A percentile compares a stretch with the other conserved stretches of the same genome.
These are phyloP conservation scores for Grallaria varia DNA, from an alignment of 2,113 vertebrate genomes.

Conservation along the genomic window DNA sequence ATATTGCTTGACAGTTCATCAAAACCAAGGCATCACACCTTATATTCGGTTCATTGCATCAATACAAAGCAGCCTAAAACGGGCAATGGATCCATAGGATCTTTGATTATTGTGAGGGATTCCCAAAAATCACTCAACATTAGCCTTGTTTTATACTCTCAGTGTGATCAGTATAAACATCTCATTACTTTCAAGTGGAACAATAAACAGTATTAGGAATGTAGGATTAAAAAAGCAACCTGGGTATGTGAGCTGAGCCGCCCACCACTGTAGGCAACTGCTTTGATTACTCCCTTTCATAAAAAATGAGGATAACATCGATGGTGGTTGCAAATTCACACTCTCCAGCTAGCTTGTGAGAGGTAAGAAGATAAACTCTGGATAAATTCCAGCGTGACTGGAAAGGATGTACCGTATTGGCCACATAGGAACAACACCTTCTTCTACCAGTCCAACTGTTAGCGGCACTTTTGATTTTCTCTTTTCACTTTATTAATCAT, in stretches of 20 bases:
- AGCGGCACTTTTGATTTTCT: not conserved
- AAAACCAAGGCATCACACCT: constrained; percentile 23
- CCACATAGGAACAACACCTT: not conserved
- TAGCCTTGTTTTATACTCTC: not conserved
- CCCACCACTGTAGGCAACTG: not conserved
- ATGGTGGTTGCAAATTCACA: not conserved
- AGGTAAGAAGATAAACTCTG: not conserved
- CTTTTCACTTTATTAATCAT: not conserved
- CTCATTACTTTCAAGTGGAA: not conserved
- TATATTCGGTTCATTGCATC: not conserved
- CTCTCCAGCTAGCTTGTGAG: not conserved
- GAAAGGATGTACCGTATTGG: not conserved
- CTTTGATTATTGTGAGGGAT: constrained; percentile 47
- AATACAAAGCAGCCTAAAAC: not conserved
- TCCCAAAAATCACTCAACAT: constrained; percentile 30
- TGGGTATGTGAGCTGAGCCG: not conserved
- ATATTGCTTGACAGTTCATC: constrained; percentile 36
- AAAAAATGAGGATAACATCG: not conserved
- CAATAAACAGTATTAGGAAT: not conserved
- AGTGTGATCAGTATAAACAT: not conserved
- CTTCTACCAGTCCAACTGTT: not conserved
- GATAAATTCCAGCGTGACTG: not conserved
- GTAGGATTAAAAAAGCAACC: not conserved
- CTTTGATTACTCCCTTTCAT: constrained; percentile 2
- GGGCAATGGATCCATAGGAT: constrained; percentile 51